Evolutionary conservation across 2,113 vertebrate genomes (phyloP), one percentile per base, ranked within the genome.

Genomic region (Ondatra zibethicus): DNA sequence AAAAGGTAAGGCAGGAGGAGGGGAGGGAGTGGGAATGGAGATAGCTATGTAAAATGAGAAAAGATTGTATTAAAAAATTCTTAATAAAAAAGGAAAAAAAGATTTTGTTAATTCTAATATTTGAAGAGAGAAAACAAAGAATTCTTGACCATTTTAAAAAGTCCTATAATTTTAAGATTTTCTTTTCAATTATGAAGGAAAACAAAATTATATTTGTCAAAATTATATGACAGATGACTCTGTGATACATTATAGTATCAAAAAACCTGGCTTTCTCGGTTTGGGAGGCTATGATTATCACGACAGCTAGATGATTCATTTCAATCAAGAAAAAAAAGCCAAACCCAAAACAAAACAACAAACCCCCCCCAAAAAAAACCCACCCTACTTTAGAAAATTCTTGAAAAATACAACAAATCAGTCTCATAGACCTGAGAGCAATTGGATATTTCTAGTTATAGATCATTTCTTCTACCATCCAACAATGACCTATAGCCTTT

Each of bases 151-250:
- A 36, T 88, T 95, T 96, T 39, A 88, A 95, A 96, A 92, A 77
- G 27, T 85, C 72, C 92, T 88, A 47, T 2, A 39, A 75, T 92
- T 91, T 95, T 63, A 94, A 96, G 33, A 52, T 82, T 9, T 52
- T 42, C 21, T 82, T 77, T 92, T 95, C 61, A 55, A 88, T 96
- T 91, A 91, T 65, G 63, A 81, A 92, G 47, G 72, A 86, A 94
- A 96, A 93, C 42, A 92, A 85, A 96, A 95, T 86, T 96, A 68
- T 78, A 90, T 91, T 96, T 76, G 4, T 78, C 58, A 50, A 97
- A 97, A 97, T 93, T 90, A 91, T 61, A 91, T 73, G 80, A 93
- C 65, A 72, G 58, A 96, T 92, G 81, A 81, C 39, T 91, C 42
- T 61, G 80, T 4, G 63, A 42, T 93, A 88, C 31, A 95, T 93